Conservation (phyloP, 2,113 vertebrate genomes). For the Hoplias malabaricus region DNA sequence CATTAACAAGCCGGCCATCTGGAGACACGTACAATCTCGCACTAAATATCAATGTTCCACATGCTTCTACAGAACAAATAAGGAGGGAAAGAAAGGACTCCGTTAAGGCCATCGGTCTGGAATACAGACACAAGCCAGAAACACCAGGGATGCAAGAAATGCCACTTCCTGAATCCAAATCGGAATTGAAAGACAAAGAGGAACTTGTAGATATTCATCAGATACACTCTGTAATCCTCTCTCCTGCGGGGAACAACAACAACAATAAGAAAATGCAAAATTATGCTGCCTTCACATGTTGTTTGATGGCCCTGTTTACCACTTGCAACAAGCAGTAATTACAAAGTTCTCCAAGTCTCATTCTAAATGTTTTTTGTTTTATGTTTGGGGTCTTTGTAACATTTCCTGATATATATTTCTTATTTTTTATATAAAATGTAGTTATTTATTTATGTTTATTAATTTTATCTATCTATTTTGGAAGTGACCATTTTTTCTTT, state of each 20-base stretch:
- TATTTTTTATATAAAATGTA: too few species aligned
- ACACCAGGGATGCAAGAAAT: neutral
- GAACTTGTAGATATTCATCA: neutral
- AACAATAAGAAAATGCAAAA: neutral
- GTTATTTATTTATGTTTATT: too few species aligned
- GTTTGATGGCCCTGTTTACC: neutral
- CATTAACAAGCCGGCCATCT: slow-evolving; percentile 35
- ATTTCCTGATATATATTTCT: too few species aligned
- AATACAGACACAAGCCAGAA: neutral
- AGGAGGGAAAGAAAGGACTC: neutral
- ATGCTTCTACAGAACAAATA: neutral
- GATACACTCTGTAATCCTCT: neutral
- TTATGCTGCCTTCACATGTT: neutral
- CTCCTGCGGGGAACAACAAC: neutral
- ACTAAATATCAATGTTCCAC: slow-evolving; percentile 3
- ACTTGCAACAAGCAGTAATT: neutral
- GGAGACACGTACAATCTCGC: neutral
- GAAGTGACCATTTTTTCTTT: too few species aligned
- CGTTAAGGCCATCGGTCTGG: neutral
- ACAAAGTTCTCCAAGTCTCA: too few species aligned
- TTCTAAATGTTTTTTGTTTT: too few species aligned
- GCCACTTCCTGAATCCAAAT: neutral
- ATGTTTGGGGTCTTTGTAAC: too few species aligned
- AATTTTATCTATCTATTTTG: too few species aligned
- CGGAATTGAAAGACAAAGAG: neutral